Evolutionary conservation across 2,888 invertebrate species (phyloP).

Genomic region (Ochropleura plecta): DNA sequence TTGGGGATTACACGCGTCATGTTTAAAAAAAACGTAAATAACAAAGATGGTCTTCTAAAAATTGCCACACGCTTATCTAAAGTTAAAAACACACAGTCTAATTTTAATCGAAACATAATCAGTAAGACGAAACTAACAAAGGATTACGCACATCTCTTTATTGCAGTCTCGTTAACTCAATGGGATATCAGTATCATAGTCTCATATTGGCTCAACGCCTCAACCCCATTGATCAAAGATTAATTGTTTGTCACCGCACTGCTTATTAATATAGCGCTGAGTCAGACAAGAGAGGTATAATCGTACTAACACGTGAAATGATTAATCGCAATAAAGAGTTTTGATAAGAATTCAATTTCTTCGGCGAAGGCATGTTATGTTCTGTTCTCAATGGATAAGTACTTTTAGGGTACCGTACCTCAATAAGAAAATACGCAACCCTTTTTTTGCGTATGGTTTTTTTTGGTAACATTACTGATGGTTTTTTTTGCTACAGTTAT

Average conservation of each 20-base stretch:
- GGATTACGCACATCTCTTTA: constrained; percentile 64
- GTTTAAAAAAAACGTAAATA: background rate
- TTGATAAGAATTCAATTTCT: background rate
- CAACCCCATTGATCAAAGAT: constrained; percentile 63
- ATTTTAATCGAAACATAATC: constrained; percentile 40
- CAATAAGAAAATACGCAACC: no score
- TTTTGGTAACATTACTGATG: no score
- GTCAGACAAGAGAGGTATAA: constrained; percentile 42
- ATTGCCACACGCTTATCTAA: background rate
- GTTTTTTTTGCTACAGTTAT: no score
- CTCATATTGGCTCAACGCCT: constrained; percentile 48
- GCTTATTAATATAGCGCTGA: constrained; percentile 38
- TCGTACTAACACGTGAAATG: constrained; percentile 26
- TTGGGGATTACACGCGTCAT: no score
- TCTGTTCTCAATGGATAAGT: no score
- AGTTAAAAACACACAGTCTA: constrained; percentile 24
- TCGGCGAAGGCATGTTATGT: no score
- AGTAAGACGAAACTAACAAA: constrained; percentile 62
- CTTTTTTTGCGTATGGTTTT: no score
- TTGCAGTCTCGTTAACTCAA: constrained; percentile 50
- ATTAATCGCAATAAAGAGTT: background rate
- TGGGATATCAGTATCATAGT: constrained; percentile 49
- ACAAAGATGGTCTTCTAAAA: background rate
- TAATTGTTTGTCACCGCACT: constrained; percentile 55
- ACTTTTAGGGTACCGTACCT: no score